Evolutionary conservation across 1,140 invertebrate genomes (phyloP), one percentile per base, ranked within the genome.

Genomic region (Sitobion miscanthi): DNA sequence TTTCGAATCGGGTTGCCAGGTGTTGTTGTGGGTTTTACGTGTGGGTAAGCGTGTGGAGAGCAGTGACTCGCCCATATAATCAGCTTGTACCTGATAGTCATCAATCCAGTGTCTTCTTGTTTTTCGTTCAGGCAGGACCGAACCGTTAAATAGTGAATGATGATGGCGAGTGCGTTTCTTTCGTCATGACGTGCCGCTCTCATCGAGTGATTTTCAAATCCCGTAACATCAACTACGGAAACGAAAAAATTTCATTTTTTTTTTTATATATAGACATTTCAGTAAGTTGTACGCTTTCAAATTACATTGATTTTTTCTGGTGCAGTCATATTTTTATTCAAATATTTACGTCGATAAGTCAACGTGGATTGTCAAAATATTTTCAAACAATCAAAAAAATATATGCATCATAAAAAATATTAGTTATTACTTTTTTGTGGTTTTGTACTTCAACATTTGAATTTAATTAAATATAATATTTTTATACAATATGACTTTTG

Each of bases 61-160:
- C n/a, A 77, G n/a, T 35, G 62, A 77, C 62, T 77, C 30, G 1
- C n/a, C 62, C 14, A 77, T n/a, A 77, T 77, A 77, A 77, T 77
- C 42, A 42, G 42, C 62, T 77, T 30, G n/a, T 77, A 35, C 30
- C 62, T 77, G n/a, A n/a, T 86, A 38, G 42, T 86, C 86, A 52
- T 88, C 86, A 88, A 88, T 88, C 30, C 47, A 30, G 47, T 88
- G 86, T 88, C 86, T 9, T 52, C 83, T 47, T 25, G 23, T 30
- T 86, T 25, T 38, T 38, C 20, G 21, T 83, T 83, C 35, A 8
- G 86, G 47, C 42, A 25, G 47, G 86, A 49, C 1, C 47, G 47
- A n/a, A 38, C 9, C 30, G 14, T 77, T 77, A n/a, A 9, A 49
- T 23, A 49, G 30, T 87, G 86, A 87, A 87, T 49, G 86, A 47